A percentile compares a stretch with the other conserved stretches of the same genome.
Evolutionary conservation across 2,888 invertebrate genomes (phyloP).

Genomic region (Troides aeacus): DNA sequence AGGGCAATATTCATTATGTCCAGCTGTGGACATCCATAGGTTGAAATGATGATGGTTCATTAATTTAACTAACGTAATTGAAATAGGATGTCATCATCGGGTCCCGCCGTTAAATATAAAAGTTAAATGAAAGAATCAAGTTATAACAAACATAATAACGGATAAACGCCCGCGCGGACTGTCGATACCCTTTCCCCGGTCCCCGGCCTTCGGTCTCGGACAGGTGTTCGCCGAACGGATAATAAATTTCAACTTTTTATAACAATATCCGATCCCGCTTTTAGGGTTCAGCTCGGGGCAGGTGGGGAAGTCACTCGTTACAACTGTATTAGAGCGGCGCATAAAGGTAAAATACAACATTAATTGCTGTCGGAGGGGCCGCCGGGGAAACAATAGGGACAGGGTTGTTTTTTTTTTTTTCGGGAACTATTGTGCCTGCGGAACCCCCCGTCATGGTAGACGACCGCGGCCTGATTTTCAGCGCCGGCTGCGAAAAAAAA

Average conservation of each 20-base stretch:
- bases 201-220: constrained; percentile 5
- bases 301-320: constrained; percentile 36
- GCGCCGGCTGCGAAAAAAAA: constrained; percentile 27
- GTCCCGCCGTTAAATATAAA: not conserved
- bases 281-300: constrained; percentile 36
- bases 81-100: too few relatives aligned
- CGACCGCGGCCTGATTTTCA: constrained; percentile 41
- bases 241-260: constrained; percentile 33
- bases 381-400: constrained; percentile 62
- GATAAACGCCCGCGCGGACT: constrained; percentile 18
- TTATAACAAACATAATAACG: constrained; percentile 21
- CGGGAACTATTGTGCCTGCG: constrained; percentile 67
- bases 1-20: too few relatives aligned
- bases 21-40: too few relatives aligned
- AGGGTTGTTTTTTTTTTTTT: constrained; percentile 52
- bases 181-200: too few relatives aligned
- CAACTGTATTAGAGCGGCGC: constrained; percentile 46
- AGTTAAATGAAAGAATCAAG: constrained; percentile 24
- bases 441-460: constrained; percentile 67
- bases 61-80: too few relatives aligned
- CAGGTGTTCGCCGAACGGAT: constrained; percentile 26
- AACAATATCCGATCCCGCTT: constrained; percentile 30
- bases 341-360: constrained; percentile 71
- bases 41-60: too few relatives aligned
- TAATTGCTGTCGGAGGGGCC: constrained; percentile 69